Base-by-base conservation (phyloP, 2,888 invertebrate species). In the Hyposoter dolosus region DNA sequence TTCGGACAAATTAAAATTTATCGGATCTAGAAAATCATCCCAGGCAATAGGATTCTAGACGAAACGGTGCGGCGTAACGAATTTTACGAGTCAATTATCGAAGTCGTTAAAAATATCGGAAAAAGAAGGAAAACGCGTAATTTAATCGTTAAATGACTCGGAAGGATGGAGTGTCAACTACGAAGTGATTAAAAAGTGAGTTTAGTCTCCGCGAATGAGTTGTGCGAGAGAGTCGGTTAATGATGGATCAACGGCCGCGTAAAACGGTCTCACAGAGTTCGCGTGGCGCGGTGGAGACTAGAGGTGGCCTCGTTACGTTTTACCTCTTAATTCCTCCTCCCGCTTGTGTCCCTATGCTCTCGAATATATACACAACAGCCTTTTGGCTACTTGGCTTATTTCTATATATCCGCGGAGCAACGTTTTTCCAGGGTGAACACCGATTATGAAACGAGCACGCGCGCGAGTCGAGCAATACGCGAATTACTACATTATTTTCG, bases 291-390 rank as follows among this genome's bases (percentile, higher is more conserved):
- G 40, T 66, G 40, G 74, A 76, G 76, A 85, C 77, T 45, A 82
- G 82, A 85, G 56, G 65, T 72, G 85, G 83, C 85, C 83, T 85
- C 85, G 85, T 85, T 85, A 85, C 85, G 83, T 83, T 83, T 85
- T 76, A 60, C 76, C 80, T 83, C 85, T 85, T 77, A 72, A 83
- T 85, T 47, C 85, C 76, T 53, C 78, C 63, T 63, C 69, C 63
- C 50, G n/a, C 50, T 77, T 43, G 72, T 71, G 45, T 69, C 45
- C 23, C 45, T 23, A 19, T 66, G 43, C 28, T n/a, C 19, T 76
- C 56, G 47, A 28, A 28, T 63, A 23, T 53, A n/a, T 10, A 23
- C 75, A 43, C 45, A 63, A 19, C 23, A 40, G n/a, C 60, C 43
- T 60, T 4, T 60, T 28, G 28, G 28, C n/a, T 60, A 23, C 28